Conservation (phyloP, 1,140 invertebrate genomes). For the Hylaeus anthracinus region DNA sequence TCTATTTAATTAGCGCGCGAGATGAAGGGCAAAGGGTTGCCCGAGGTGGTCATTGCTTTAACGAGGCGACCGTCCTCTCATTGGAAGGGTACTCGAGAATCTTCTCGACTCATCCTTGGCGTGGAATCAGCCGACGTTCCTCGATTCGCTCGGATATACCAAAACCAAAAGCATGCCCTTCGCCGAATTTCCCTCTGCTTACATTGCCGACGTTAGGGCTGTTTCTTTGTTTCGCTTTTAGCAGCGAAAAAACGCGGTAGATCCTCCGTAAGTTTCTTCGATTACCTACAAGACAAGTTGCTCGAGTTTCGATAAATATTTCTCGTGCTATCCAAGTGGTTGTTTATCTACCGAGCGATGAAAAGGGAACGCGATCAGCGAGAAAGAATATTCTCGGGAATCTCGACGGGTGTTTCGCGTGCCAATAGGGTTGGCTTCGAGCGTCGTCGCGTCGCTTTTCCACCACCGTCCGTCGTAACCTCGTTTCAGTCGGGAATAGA, state of each 20-base stretch:
- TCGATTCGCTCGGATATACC: neutral
- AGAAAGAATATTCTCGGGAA: neutral
- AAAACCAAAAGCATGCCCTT: no score
- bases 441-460: neutral
- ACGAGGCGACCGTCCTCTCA: conserved; percentile 17
- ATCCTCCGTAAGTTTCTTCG: neutral
- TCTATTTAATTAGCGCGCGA: conserved; percentile 56
- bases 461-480: neutral
- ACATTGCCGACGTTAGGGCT: no score
- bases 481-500: conserved; percentile 3
- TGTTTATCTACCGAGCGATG: conserved; percentile 8
- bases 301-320: conserved; percentile 9
- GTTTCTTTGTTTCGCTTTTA: no score
- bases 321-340: neutral
- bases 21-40: conserved; percentile 46
- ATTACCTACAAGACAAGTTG: conserved; percentile 3
- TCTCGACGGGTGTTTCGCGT: neutral
- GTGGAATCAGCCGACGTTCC: neutral
- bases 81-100: conserved; percentile 16
- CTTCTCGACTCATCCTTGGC: neutral
- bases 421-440: neutral
- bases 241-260: no score
- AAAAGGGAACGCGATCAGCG: neutral
- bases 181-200: neutral
- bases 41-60: conserved; percentile 27